A percentile compares a stretch with the other conserved stretches of the same genome.
phyloP scores from a whole-genome alignment of 2,113 vertebrate genomes.

The Halichoeres trimaculatus region DNA sequence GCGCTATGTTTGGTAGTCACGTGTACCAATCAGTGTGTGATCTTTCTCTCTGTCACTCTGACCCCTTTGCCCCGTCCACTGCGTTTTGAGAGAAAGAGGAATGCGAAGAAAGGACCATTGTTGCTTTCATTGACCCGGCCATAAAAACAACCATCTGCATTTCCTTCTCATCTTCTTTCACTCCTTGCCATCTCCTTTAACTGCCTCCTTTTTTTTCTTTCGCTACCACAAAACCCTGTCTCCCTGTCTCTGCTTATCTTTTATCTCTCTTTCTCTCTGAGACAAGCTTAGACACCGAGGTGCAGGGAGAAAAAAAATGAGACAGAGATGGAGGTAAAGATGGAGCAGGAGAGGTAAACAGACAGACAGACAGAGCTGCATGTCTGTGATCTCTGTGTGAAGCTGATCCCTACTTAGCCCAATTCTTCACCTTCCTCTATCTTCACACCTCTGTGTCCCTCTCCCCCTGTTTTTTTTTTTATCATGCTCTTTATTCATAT shows the following conservation, averaged over 20 bases:
- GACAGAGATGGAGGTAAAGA: slow-evolving; percentile 62
- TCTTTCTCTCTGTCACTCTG: slow-evolving; percentile 17
- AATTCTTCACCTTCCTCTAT: slow-evolving; percentile 63
- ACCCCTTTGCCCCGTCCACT: slow-evolving; percentile 35
- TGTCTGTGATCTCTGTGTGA: slow-evolving; percentile 66
- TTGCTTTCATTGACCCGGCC: slow-evolving; percentile 44
- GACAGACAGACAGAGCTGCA: slow-evolving; percentile 25
- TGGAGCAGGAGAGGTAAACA: slow-evolving; percentile 59
- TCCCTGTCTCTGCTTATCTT: slow-evolving; percentile 47
- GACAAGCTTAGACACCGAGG: not conserved
- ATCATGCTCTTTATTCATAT: slow-evolving; percentile 6
- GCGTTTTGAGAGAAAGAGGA: slow-evolving; percentile 25
- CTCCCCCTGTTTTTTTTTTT: slow-evolving; percentile 8
- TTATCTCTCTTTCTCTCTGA: slow-evolving; percentile 15
- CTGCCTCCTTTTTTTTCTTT: slow-evolving; percentile 25
- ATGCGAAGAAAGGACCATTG: slow-evolving; percentile 26
- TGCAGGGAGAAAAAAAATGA: slow-evolving; percentile 23
- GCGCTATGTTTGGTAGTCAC: not conserved
- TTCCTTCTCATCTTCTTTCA: slow-evolving; percentile 21
- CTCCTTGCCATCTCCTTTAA: slow-evolving; percentile 31
- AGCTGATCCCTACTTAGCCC: slow-evolving; percentile 73
- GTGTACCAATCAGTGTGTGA: slow-evolving; percentile 28
- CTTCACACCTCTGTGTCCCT: slow-evolving; percentile 32
- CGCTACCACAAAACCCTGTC: slow-evolving; percentile 5
- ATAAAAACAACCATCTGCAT: slow-evolving; percentile 57